phyloP scores from a whole-genome alignment of 2,113 vertebrate genomes.

The Dermatemys mawii region DNA sequence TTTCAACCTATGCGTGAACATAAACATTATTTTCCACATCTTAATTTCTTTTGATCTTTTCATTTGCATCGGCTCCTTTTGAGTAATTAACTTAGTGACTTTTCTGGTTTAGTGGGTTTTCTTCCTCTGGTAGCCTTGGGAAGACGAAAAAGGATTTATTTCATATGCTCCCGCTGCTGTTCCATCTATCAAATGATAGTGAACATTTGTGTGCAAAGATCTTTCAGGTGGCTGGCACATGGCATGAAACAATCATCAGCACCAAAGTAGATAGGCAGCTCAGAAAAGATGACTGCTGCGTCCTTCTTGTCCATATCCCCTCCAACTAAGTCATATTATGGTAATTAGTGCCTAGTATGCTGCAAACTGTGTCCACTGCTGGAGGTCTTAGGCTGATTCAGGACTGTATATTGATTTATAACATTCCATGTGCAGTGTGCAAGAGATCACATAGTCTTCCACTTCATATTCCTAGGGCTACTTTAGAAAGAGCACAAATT shows the following conservation, averaged over 20 bases:
- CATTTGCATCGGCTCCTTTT: background rate
- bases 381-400: background rate
- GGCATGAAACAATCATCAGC: background rate
- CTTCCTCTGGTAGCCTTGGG: background rate
- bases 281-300: background rate
- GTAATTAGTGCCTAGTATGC: background rate
- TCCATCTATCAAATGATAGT: accelerated
- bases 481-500: background rate
- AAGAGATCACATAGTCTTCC: background rate
- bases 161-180: background rate
- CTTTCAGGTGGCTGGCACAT: accelerated
- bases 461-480: background rate
- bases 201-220: background rate
- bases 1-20: background rate
- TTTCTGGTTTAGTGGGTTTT: background rate
- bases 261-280: background rate
- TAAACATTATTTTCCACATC: background rate
- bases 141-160: background rate
- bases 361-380: background rate
- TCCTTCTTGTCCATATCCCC: background rate
- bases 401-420: background rate
- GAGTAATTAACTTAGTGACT: background rate
- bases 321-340: background rate
- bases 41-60: background rate
- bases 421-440: accelerated